Evolutionary conservation across 2,888 invertebrate genomes (phyloP), one percentile per base, ranked within the genome.

Genomic region (Drosophila setosimentum): DNA sequence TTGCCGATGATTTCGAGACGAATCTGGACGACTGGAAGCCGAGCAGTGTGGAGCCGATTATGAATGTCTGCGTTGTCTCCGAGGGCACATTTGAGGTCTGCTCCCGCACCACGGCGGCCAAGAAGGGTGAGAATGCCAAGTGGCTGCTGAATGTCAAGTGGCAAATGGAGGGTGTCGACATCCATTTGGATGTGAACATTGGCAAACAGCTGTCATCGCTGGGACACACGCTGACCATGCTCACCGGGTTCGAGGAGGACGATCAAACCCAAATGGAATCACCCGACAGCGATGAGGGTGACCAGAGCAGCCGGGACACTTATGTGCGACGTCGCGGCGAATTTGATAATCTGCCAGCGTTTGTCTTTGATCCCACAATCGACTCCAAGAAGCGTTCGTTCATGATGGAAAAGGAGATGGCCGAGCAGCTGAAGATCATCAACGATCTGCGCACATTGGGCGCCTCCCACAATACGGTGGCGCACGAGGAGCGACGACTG

Each of bases 151-250:
- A 99, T 93, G 98, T 99, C 1, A 97, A 98, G 78, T 99, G 99
- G 98, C 97, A 99, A 94, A 99, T 99, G 99, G 98, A 99, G 93
- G 99, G 99, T 58, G 98, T 99, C 11, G 99, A 99, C 91, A 98
- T 99, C 78, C 98, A 99, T 92, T 94, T 99, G 65, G 99, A 99
- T 93, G 97, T 98, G 0, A 98, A 97, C 92, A 98, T 99, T 50
- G 99, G 99, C 61, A 98, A 99, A 92, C 97, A 99, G 91, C 94
- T 99, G 32, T 98, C 98, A 0, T 97, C 98, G 0, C 94, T 99
- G 42, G 98, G 99, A 0, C 97, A 98, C 92, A 99, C 99, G 0
- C 95, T 99, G 64, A 99, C 99, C 0, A 98, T 98, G 95, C 94
- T 99, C 53, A 98, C 99, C 0, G 98, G 98, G 7, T 98, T 98